phyloP scores from a whole-genome alignment of 92 coral and sea anemone species.

The Desmophyllum pertusum region DNA sequence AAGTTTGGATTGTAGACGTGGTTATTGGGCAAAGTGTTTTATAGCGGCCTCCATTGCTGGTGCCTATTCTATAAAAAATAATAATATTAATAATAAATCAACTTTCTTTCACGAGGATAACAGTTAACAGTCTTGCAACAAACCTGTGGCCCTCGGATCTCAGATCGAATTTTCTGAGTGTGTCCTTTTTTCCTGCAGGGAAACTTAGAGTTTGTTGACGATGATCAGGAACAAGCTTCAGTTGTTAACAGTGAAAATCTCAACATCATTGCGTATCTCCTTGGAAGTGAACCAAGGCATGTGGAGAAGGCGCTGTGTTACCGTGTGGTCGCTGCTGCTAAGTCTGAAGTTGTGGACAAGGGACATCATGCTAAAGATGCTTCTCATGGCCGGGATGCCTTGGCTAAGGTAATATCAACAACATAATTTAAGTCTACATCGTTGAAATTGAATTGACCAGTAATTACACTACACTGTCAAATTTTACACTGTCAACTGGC shows the following conservation, averaged over 20 bases:
- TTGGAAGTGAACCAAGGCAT: constrained; percentile 71
- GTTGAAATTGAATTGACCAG: too few species aligned
- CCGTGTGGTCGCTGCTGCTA: constrained; percentile 92
- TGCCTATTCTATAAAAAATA: too few species aligned
- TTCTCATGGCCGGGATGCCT: constrained; percentile 90
- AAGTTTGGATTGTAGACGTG: too few species aligned
- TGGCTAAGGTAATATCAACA: constrained; percentile 88
- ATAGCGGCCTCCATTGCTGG: too few species aligned
- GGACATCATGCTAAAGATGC: constrained; percentile 95
- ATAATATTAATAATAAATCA: too few species aligned
- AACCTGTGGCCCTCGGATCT: too few species aligned
- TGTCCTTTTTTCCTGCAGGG: constrained; percentile 57
- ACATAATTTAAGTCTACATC: too few species aligned
- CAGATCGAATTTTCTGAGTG: neutral
- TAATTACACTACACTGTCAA: too few species aligned
- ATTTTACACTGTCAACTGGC: too few species aligned
- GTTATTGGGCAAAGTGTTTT: too few species aligned
- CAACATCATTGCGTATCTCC: constrained; percentile 72
- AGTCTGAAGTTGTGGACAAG: constrained; percentile 92
- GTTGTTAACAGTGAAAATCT: constrained; percentile 75
- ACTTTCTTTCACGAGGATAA: too few species aligned
- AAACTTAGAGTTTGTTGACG: constrained; percentile 76
- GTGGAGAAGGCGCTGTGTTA: constrained; percentile 89
- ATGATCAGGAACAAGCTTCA: constrained; percentile 81
- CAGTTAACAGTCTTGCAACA: too few species aligned